phyloP scores from a whole-genome alignment of 1,140 invertebrate species.

The Dryas iulia region DNA sequence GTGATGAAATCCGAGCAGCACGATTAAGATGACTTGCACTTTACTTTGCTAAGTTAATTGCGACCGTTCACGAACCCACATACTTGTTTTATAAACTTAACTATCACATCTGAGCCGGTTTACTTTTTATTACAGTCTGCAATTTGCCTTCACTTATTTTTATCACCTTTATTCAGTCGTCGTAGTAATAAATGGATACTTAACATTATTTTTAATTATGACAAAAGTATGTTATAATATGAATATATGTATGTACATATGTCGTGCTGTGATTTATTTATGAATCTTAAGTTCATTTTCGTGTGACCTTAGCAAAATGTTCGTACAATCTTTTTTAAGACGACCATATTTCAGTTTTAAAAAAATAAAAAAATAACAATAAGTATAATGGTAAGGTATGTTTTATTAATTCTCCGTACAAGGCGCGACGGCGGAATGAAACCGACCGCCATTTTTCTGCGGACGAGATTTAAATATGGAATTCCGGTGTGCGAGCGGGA shows the following conservation, averaged over 20 bases:
- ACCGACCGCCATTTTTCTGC: constrained; percentile 78
- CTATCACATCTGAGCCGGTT: constrained; percentile 34
- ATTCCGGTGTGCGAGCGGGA: constrained; percentile 79
- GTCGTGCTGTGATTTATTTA: background rate
- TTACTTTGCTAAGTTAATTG: constrained; percentile 66
- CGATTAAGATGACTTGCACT: constrained; percentile 70
- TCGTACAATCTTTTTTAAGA: background rate
- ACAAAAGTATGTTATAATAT: background rate
- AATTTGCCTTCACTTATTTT: constrained; percentile 20
- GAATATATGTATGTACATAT: background rate
- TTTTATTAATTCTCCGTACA: constrained; percentile 78
- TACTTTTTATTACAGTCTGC: constrained; percentile 12
- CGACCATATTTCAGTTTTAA: constrained; percentile 31
- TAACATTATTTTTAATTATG: background rate
- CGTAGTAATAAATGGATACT: background rate
- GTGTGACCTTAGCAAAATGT: background rate
- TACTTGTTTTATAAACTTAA: constrained; percentile 45
- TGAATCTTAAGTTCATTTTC: background rate
- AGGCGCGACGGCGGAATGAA: constrained; percentile 67
- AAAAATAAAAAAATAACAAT: constrained; percentile 68
- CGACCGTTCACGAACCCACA: constrained; percentile 42
- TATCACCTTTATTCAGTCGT: background rate
- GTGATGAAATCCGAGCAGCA: constrained; percentile 65
- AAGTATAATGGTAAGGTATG: constrained; percentile 64
- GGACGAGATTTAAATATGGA: constrained; percentile 80